Conservation (phyloP, 2,113 vertebrate genomes). For the Numida meleagris region DNA sequence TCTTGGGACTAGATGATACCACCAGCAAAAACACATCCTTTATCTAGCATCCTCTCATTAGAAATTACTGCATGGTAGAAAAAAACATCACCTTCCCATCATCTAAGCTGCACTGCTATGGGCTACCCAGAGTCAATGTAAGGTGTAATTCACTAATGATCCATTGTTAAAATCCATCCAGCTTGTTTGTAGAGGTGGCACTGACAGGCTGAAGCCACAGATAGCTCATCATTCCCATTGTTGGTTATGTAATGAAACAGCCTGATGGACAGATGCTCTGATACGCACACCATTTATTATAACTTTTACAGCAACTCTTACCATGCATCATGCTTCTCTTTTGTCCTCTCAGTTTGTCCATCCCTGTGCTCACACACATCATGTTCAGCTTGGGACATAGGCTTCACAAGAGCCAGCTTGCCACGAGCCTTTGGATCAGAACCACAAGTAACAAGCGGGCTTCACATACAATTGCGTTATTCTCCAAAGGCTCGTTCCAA, state of each 20-base stretch:
- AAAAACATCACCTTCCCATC: neutral
- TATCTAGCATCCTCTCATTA: slow-evolving; percentile 2
- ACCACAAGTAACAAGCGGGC: neutral
- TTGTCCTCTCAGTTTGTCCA: neutral
- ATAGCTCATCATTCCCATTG: neutral
- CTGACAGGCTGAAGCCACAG: neutral
- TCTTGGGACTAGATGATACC: neutral
- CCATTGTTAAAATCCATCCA: neutral
- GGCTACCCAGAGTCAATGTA: neutral
- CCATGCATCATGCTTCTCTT: neutral
- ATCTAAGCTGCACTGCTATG: neutral
- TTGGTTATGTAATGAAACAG: neutral
- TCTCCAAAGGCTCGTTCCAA: slow-evolving; percentile 6
- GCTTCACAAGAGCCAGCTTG: neutral
- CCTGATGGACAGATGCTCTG: neutral
- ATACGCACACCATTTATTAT: neutral
- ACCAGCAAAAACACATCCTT: neutral
- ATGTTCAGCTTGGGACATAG: neutral
- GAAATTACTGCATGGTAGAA: neutral
- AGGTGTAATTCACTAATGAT: neutral
- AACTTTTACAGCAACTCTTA: neutral
- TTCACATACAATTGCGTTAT: neutral
- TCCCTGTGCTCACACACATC: neutral
- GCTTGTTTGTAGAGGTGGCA: neutral
- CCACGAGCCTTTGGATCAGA: neutral